Percentiles rank a stretch among this genome's conserved stretches.
Conservation (phyloP, 2,888 invertebrate species). For the Leuctra nigra region DNA sequence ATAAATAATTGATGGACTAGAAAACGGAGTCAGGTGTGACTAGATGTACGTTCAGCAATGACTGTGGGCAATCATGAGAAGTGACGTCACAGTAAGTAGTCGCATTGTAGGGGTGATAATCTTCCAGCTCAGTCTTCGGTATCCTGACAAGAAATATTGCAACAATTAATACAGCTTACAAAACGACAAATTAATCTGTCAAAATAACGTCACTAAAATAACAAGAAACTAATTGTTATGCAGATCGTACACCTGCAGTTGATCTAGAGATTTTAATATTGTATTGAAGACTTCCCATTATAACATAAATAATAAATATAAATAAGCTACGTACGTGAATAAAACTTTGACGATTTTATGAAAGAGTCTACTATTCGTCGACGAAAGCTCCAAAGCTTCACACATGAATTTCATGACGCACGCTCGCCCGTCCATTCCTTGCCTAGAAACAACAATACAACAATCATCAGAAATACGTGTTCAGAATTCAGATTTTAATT, state of each 20-base stretch:
- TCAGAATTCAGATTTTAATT: background rate
- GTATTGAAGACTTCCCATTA: no score
- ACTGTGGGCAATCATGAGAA: background rate
- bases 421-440: constrained; percentile 51
- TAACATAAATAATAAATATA: no score
- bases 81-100: background rate
- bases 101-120: constrained; percentile 3
- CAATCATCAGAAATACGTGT: no score
- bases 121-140: background rate
- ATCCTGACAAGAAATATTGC: no score
- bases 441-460: constrained; percentile 43
- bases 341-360: background rate
- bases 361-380: constrained; percentile 52
- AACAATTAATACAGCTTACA: no score
- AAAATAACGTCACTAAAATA: background rate
- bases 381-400: constrained; percentile 55
- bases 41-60: background rate
- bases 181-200: background rate
- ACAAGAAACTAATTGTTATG: no score
- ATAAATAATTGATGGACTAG: no score
- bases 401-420: constrained; percentile 61
- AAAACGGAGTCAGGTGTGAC: no score
- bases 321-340: constrained; percentile 13
- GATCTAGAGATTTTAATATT: no score
- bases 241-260: no score